Percentiles rank a stretch among this genome's conserved stretches.
Evolutionary conservation across 2,888 invertebrate genomes (phyloP).

Genomic region (Hymenopus coronatus): DNA sequence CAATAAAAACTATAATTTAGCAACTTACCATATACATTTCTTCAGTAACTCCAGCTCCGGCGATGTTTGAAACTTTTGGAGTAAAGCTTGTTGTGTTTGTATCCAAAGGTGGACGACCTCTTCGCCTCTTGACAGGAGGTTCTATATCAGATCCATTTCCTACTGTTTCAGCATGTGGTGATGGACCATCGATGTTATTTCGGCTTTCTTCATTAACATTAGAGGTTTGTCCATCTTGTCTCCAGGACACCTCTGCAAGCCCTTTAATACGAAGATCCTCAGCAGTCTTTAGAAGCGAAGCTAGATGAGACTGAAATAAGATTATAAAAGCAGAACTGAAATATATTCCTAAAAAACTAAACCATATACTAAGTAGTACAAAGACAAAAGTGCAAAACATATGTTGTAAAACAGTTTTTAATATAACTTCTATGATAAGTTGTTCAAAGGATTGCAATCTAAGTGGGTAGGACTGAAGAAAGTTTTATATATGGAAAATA

Average conservation of each 20-base stretch:
- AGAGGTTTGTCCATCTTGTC: conserved; percentile 55
- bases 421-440: no score
- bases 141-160: conserved; percentile 40
- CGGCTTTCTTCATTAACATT: conserved; percentile 38
- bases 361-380: neutral
- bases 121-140: conserved; percentile 57
- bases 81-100: conserved; percentile 45
- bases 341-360: neutral
- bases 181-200: conserved; percentile 46
- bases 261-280: conserved; percentile 91
- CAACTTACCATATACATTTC: conserved; percentile 31
- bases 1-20: neutral
- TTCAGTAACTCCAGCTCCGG: conserved; percentile 44
- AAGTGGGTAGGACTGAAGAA: no score
- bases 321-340: neutral
- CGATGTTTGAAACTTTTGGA: conserved; percentile 53
- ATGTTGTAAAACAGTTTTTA: neutral
- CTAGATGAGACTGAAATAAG: conserved; percentile 71
- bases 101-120: conserved; percentile 67
- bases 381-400: neutral
- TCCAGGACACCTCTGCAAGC: conserved; percentile 85
- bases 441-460: no score
- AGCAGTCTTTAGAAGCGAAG: conserved; percentile 84
- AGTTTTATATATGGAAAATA: no score
- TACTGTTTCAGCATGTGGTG: conserved; percentile 46